Evolutionary conservation across 2,888 invertebrate species (phyloP), one percentile per base, ranked within the genome.

Genomic region (Hetaerina titia): DNA sequence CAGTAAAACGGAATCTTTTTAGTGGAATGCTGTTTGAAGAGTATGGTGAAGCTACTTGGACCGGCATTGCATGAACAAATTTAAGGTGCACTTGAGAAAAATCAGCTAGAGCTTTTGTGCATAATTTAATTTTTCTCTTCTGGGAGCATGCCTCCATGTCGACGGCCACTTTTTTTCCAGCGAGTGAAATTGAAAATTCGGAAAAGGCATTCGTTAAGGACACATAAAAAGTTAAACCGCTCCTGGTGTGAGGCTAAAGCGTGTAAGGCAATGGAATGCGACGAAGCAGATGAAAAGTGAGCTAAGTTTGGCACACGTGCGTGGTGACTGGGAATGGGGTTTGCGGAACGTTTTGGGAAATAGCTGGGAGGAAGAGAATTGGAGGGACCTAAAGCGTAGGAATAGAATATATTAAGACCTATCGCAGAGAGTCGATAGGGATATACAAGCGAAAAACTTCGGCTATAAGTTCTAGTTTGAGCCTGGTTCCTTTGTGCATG

Each of bases 111-210:
- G 25, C 81, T 81, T 31, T 81, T 81, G 25, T 81, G 81, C 81
- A 81, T 81, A 31, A 81, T 81, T 81, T 31, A 81, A 81, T 31
- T 81, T 81, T 25, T 74, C 31, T 15, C 31, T 25, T 11, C 81
- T 81, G 81, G 13, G 81, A 31, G 25, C 31, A 81, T 11, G 81
- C 11, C 31, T 31, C 81, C 25, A 31, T 81, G 81, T 81, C 81
- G 31, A 81, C 81, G 31, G 81, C 81, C 69, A 17, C 69, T 69
- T 6, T 74, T 81, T 81, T 81, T 19, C 81, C 81, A 31, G 25
- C 31, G 81, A 13, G 31, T 31, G n/a, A 81, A 81, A 81, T 81
- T 81, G 81, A 81, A 81, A 81, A 81, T 81, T 81, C 81, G 81
- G 81, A 13, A 81, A 81, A 81, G 25, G 81, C 81, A 81, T 81